Evolutionary conservation across 2,888 invertebrate species (phyloP).

Genomic region (Volucella inanis): DNA sequence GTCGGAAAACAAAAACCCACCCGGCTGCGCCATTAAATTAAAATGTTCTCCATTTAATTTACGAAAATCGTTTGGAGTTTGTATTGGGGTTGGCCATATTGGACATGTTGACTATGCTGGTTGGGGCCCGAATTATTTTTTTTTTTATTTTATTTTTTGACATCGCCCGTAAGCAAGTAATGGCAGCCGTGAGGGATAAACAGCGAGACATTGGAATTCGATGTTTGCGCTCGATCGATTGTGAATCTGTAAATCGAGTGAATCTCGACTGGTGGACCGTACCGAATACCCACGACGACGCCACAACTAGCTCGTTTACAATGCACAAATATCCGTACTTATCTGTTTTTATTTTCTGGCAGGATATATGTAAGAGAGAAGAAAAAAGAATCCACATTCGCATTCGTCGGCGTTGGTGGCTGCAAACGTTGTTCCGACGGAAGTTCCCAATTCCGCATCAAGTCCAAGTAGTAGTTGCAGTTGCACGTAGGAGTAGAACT

Average conservation of each 20-base stretch:
- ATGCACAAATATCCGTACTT: conserved; percentile 57
- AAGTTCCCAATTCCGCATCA: conserved; percentile 62
- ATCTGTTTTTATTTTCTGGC: conserved; percentile 41
- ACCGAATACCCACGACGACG: not conserved
- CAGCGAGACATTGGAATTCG: conserved; percentile 30
- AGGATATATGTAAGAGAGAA: conserved; percentile 40
- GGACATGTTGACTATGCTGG: not conserved
- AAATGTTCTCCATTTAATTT: conserved; percentile 72
- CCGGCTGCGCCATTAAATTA: conserved; percentile 56
- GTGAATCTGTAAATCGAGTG: conserved; percentile 63
- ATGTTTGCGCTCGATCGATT: conserved; percentile 48
- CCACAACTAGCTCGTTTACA: conserved; percentile 63
- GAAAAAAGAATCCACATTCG: conserved; percentile 35
- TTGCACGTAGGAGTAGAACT: not conserved
- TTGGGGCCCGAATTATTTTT: not conserved
- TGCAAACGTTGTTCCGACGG: conserved; percentile 26
- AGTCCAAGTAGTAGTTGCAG: conserved; percentile 27
- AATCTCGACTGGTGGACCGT: conserved; percentile 38
- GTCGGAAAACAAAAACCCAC: conserved; percentile 59
- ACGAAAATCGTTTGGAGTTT: conserved; percentile 63
- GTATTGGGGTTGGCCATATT: not conserved
- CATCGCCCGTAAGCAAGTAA: conserved; percentile 19
- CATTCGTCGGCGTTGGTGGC: not conserved
- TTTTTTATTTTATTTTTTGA: conserved; percentile 21
- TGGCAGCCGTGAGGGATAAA: conserved; percentile 42